Conservation (phyloP, 2,888 invertebrate species). For the Dynastes maya region DNA sequence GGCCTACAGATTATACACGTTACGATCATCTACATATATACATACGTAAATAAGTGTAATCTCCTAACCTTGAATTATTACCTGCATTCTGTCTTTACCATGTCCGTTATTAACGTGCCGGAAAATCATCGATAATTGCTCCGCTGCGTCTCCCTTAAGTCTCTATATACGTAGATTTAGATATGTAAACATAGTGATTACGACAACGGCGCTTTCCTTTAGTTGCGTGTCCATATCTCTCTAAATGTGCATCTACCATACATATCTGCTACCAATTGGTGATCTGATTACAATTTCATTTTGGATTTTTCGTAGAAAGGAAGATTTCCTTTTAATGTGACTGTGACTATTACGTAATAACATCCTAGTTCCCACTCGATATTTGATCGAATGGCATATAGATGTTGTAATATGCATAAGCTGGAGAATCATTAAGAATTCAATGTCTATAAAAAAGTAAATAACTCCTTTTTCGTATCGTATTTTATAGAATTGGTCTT, state of each 20-base stretch:
- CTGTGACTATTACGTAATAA: neutral
- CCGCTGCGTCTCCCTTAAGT: neutral
- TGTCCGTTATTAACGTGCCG: neutral
- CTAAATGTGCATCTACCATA: neutral
- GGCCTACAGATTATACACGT: neutral
- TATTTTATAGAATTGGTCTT: too few species aligned
- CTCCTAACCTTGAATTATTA: constrained; percentile 22
- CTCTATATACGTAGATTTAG: neutral
- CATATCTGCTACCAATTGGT: neutral
- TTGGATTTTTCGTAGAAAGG: neutral
- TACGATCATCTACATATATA: neutral
- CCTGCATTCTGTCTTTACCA: constrained; percentile 14
- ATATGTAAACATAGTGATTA: neutral
- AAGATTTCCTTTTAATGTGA: neutral
- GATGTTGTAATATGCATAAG: too few species aligned
- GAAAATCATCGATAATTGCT: constrained; percentile 27
- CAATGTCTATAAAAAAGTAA: too few species aligned
- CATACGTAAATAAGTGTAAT: neutral
- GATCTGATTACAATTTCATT: constrained; percentile 1
- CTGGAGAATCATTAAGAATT: too few species aligned
- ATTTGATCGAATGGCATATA: neutral
- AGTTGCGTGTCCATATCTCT: neutral
- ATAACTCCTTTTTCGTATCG: too few species aligned
- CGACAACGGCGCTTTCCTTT: neutral
- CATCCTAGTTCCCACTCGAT: constrained; percentile 9